Conservation (phyloP, 2,113 vertebrate species). For the Callorhinus ursinus region DNA sequence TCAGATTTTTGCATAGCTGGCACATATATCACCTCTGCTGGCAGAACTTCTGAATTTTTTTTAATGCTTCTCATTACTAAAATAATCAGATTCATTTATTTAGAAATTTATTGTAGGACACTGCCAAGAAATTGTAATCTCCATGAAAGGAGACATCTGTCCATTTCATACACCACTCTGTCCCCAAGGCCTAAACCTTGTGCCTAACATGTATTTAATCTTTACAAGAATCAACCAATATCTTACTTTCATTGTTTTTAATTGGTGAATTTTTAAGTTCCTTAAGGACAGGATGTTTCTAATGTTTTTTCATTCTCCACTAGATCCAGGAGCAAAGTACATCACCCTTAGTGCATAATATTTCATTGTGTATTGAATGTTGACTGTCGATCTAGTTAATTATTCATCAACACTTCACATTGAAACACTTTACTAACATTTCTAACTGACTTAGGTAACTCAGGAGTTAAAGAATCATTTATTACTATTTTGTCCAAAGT, state of each 20-base stretch:
- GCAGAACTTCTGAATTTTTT: neutral
- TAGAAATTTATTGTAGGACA: neutral
- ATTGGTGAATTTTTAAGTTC: neutral
- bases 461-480: constrained; percentile 9
- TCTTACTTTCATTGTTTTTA: constrained; percentile 24
- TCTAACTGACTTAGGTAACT: neutral
- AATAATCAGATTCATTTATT: neutral
- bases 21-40: neutral
- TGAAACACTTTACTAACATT: constrained; percentile 9
- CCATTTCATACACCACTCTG: neutral
- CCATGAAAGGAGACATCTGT: neutral
- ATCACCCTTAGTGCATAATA: neutral
- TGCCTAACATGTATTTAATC: neutral
- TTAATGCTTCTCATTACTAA: neutral
- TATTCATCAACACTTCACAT: neutral
- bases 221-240: neutral
- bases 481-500: neutral
- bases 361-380: neutral
- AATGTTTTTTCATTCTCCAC: neutral
- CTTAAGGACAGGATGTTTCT: neutral
- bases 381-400: neutral
- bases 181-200: neutral
- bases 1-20: neutral
- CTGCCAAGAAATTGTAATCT: neutral
- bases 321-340: neutral